These are phyloP conservation scores for Dendrolimus houi DNA, from an alignment of 2,888 invertebrate species.

Conservation along the genomic window DNA sequence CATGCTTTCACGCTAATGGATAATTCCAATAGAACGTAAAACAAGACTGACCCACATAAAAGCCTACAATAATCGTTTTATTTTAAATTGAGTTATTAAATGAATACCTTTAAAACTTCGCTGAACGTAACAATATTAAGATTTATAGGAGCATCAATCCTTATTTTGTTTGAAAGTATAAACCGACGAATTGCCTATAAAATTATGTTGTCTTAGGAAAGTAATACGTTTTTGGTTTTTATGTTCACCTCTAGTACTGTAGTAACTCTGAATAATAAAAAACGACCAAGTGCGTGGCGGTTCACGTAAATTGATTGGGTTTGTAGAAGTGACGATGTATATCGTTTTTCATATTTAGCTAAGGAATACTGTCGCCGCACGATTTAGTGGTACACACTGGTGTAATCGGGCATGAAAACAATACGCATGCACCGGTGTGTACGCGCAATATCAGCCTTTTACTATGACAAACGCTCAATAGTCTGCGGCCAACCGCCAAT, in stretches of 20 bases:
- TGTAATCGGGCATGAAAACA: too few relatives aligned
- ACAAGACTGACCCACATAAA: not conserved
- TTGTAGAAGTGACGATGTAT: too few relatives aligned
- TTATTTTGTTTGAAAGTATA: constrained; percentile 12
- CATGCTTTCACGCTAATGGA: not conserved
- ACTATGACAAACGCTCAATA: too few relatives aligned
- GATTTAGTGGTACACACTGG: too few relatives aligned
- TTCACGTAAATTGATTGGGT: too few relatives aligned
- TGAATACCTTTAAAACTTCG: not conserved
- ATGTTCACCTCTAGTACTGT: not conserved
- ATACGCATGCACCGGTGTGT: too few relatives aligned
- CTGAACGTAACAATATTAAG: not conserved
- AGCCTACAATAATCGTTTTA: not conserved
- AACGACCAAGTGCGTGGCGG: not conserved
- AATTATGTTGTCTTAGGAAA: not conserved
- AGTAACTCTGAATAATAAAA: not conserved
- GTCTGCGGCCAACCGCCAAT: too few relatives aligned
- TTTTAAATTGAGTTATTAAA: not conserved
- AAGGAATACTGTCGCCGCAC: too few relatives aligned
- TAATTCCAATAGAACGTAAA: not conserved
- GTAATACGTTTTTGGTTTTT: not conserved
- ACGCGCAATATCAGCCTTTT: too few relatives aligned
- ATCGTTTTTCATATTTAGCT: too few relatives aligned
- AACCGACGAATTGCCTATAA: constrained; percentile 8
- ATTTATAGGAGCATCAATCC: not conserved